Conservation (phyloP, 2,797 vertebrate genomes). For the Onychomys arenicola region DNA sequence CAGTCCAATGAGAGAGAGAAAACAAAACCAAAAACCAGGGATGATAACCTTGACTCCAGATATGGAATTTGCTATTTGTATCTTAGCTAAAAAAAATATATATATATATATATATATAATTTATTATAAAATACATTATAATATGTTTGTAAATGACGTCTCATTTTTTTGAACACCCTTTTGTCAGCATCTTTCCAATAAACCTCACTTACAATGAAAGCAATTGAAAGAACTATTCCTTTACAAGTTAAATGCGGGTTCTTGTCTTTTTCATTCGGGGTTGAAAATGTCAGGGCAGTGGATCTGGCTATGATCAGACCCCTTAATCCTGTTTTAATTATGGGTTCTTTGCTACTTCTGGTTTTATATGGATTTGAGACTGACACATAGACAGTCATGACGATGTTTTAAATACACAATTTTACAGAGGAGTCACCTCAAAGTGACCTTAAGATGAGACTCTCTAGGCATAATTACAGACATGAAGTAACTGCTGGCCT, state of each 20-base stretch:
- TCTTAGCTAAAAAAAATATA: not conserved
- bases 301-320: constrained; percentile 65
- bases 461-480: constrained; percentile 69
- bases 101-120: not conserved
- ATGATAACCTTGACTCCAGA: constrained; percentile 59
- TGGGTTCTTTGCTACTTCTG: constrained; percentile 69
- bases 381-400: constrained; percentile 69
- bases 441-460: constrained; percentile 75
- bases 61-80: not conserved
- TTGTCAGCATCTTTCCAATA: constrained; percentile 53
- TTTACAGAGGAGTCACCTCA: constrained; percentile 57
- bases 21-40: not conserved
- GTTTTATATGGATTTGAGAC: constrained; percentile 68
- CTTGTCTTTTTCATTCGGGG: constrained; percentile 27
- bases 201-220: constrained; percentile 58
- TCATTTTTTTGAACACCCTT: constrained; percentile 48
- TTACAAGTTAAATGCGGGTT: constrained; percentile 39
- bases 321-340: constrained; percentile 78
- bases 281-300: constrained; percentile 48
- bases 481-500: constrained; percentile 69
- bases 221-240: constrained; percentile 40
- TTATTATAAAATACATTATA: not conserved
- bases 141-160: not conserved
- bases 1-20: constrained; percentile 23
- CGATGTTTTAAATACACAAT: constrained; percentile 73